These are phyloP conservation scores for Diloba caeruleocephala DNA, from an alignment of 2,888 invertebrate genomes.

Conservation along the genomic window DNA sequence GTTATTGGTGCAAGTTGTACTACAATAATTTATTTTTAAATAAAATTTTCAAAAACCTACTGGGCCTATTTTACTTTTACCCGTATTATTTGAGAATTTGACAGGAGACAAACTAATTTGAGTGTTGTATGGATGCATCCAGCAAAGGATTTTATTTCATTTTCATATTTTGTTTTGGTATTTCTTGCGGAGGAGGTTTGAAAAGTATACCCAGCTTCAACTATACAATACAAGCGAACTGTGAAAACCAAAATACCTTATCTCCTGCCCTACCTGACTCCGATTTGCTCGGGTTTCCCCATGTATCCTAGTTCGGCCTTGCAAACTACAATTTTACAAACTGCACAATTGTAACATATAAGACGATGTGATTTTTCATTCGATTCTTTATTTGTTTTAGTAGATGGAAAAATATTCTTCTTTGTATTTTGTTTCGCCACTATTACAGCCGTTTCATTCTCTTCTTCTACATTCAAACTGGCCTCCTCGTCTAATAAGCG, in stretches of 20 bases:
- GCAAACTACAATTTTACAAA: too few relatives aligned
- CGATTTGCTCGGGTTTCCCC: too few relatives aligned
- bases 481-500: not conserved
- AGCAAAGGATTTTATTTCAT: too few relatives aligned
- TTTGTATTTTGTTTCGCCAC: not conserved
- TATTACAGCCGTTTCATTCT: not conserved
- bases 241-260: too few relatives aligned
- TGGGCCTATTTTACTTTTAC: conserved; percentile 47
- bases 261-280: too few relatives aligned
- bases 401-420: not conserved
- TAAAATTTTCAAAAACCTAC: conserved; percentile 76
- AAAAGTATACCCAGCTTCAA: too few relatives aligned
- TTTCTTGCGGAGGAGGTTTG: too few relatives aligned
- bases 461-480: not conserved
- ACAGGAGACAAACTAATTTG: not conserved
- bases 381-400: not conserved
- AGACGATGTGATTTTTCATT: not conserved
- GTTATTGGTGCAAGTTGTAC: conserved; percentile 88
- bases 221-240: too few relatives aligned
- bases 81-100: not conserved
- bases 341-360: not conserved
- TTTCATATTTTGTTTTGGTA: too few relatives aligned
- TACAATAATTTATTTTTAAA: conserved; percentile 89
- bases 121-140: too few relatives aligned
- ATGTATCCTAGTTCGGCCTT: too few relatives aligned